Conservation (phyloP, 2,888 invertebrate genomes). For the Tromatobia lineatoria region DNA sequence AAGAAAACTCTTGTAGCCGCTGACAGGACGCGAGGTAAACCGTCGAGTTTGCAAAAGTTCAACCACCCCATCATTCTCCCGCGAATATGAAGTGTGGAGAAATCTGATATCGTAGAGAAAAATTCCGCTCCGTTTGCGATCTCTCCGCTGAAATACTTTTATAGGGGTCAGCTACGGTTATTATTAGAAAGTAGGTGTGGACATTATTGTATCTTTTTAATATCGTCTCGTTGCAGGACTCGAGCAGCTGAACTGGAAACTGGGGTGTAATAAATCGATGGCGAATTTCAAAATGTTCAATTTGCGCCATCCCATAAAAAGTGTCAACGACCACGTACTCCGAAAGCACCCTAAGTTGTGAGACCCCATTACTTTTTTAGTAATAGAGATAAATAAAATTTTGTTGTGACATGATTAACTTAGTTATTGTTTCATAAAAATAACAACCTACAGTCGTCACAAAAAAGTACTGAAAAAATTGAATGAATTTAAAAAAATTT, state of each 20-base stretch:
- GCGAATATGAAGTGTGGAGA: constrained; percentile 2
- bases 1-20: constrained; percentile 28
- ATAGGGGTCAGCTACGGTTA: constrained; percentile 49
- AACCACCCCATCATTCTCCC: constrained; percentile 3
- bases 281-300: constrained; percentile 46
- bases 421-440: no score
- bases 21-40: constrained; percentile 33
- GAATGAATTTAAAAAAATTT: no score
- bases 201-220: constrained; percentile 48
- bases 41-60: constrained; percentile 62
- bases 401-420: no score
- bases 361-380: no score
- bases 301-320: constrained; percentile 32
- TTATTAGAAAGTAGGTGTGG: constrained; percentile 60
- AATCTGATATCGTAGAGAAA: constrained; percentile 37
- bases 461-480: no score
- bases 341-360: background rate
- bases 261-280: constrained; percentile 6
- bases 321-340: background rate
- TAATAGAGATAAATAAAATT: no score
- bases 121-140: constrained; percentile 61
- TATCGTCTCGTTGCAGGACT: constrained; percentile 2
- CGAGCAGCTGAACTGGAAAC: background rate
- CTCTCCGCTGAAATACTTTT: constrained; percentile 49
- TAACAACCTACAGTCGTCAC: background rate